Percentiles rank a stretch among this genome's conserved stretches.
phyloP scores from a whole-genome alignment of 2,888 invertebrate genomes.

The Meiosimyza platycephala region DNA sequence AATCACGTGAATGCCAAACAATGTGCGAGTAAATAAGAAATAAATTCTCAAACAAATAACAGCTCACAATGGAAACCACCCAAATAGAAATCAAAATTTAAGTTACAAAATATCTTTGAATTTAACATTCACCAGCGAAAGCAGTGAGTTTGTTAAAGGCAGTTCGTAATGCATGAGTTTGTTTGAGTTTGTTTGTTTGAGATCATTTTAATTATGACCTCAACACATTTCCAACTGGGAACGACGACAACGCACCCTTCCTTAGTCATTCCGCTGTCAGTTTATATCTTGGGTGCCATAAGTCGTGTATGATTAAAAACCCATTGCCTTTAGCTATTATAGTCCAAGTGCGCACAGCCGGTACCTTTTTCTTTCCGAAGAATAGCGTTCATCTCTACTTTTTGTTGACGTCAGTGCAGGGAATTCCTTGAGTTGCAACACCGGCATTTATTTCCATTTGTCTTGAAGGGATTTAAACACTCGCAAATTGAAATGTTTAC shows the following conservation, averaged over 20 bases:
- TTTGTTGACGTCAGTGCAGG: constrained; percentile 33
- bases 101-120: too few species aligned
- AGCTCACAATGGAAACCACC: constrained; percentile 22
- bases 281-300: constrained; percentile 67
- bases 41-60: constrained; percentile 45
- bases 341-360: constrained; percentile 4
- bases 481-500: constrained; percentile 51
- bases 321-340: constrained; percentile 56
- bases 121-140: too few species aligned
- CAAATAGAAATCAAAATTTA: too few species aligned
- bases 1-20: constrained; percentile 45
- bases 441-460: constrained; percentile 49
- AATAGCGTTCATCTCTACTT: constrained; percentile 24
- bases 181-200: too few species aligned
- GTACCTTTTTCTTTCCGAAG: constrained; percentile 31
- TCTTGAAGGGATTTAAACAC: constrained; percentile 45
- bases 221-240: too few species aligned
- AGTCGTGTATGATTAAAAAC: constrained; percentile 67
- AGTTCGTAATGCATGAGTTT: too few species aligned
- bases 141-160: too few species aligned
- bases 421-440: constrained; percentile 40
- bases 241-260: constrained; percentile 25
- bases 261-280: constrained; percentile 56
- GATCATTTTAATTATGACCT: too few species aligned
- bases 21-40: constrained; percentile 43